phyloP scores from a whole-genome alignment of 2,113 vertebrate species.

The Lophotis ruficrista region DNA sequence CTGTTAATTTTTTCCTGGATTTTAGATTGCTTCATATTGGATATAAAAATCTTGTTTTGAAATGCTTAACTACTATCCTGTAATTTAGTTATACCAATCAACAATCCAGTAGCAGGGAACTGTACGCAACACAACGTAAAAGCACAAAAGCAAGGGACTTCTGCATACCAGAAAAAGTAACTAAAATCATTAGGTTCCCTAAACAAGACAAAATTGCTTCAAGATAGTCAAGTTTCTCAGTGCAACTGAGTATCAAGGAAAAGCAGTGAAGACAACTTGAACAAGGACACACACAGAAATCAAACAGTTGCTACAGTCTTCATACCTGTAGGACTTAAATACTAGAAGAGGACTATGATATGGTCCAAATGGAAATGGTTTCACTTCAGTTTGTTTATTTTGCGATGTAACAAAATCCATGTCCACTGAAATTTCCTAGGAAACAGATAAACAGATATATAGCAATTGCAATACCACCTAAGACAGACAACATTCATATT shows the following conservation, averaged over 20 bases:
- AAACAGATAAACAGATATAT: slow-evolving; percentile 1
- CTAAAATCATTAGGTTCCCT: not conserved
- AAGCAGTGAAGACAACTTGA: not conserved
- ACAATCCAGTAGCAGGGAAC: not conserved
- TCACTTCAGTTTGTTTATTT: slow-evolving; percentile 74
- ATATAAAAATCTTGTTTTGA: not conserved
- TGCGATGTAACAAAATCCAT: slow-evolving; percentile 75
- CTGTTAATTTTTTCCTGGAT: not conserved
- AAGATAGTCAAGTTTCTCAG: not conserved
- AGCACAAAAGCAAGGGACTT: not conserved
- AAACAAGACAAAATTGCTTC: not conserved
- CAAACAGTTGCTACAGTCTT: not conserved
- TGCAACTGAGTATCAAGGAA: not conserved
- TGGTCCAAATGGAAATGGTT: slow-evolving; percentile 81
- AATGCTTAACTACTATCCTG: not conserved
- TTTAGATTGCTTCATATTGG: not conserved
- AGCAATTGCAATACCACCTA: not conserved
- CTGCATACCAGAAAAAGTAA: not conserved
- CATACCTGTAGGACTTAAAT: slow-evolving; percentile 95
- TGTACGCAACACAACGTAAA: not conserved
- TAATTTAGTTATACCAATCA: not conserved
- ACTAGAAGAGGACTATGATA: slow-evolving; percentile 93
- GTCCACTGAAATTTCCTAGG: slow-evolving; percentile 83
- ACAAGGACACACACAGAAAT: not conserved
- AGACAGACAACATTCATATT: not conserved